phyloP scores from a whole-genome alignment of 1,140 invertebrate species.

The Plectrocnemia conspersa region DNA sequence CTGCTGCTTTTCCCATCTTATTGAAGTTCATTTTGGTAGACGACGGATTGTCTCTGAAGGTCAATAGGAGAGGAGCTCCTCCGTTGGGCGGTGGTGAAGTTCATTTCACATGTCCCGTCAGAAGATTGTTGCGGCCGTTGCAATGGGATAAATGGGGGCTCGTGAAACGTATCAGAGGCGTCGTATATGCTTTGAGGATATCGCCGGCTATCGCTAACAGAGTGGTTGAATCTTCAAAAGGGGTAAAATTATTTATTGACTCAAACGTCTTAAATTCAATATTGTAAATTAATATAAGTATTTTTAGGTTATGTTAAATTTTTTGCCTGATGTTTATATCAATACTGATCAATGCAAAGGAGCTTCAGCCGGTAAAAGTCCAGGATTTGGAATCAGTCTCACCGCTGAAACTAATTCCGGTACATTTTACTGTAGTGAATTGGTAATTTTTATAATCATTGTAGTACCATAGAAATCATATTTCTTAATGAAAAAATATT shows the following conservation, averaged over 20 bases:
- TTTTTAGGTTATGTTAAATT: constrained; percentile 71
- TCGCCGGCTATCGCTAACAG: constrained; percentile 88
- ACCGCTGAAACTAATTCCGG: constrained; percentile 90
- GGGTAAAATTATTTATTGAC: constrained; percentile 43
- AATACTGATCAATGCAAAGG: constrained; percentile 88
- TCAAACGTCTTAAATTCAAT: constrained; percentile 8
- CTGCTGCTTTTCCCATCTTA: constrained; percentile 72
- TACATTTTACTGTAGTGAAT: constrained; percentile 68
- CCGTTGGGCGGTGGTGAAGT: constrained; percentile 91
- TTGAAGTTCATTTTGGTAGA: constrained; percentile 83
- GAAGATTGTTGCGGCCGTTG: constrained; percentile 53
- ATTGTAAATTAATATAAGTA: constrained; percentile 16
- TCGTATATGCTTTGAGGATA: constrained; percentile 81
- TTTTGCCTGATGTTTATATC: constrained; percentile 93
- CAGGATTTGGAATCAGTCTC: constrained; percentile 86
- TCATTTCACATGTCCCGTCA: constrained; percentile 79
- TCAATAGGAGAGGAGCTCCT: constrained; percentile 67
- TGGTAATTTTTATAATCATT: constrained; percentile 46
- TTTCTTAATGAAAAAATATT: constrained; percentile 1
- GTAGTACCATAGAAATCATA: neutral
- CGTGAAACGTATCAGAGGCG: constrained; percentile 89
- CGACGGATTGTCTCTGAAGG: constrained; percentile 82
- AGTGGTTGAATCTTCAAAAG: constrained; percentile 89
- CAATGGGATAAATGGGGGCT: constrained; percentile 78
- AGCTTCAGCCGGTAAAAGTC: constrained; percentile 78